Conservation (phyloP, 1,140 invertebrate species). For the Maniola jurtina region DNA sequence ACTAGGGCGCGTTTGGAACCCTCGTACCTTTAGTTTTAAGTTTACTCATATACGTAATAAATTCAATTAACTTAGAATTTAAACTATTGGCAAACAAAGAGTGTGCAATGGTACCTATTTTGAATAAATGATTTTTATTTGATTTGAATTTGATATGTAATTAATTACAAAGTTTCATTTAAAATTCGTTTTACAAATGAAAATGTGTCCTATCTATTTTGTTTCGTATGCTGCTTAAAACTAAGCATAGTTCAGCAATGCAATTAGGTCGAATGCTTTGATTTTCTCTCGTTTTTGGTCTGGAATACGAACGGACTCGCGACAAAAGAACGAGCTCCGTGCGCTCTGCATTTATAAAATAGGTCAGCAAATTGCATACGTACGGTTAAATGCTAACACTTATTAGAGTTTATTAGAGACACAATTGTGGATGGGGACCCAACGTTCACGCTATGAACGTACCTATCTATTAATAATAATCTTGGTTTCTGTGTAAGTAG, state of each 20-base stretch:
- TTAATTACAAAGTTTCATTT: background rate
- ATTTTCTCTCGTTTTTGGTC: constrained; percentile 34
- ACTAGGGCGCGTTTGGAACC: too few relatives aligned
- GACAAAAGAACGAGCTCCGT: constrained; percentile 32
- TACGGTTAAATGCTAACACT: constrained; percentile 14
- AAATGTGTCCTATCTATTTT: background rate
- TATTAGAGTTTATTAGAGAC: constrained; percentile 4
- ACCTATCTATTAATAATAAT: background rate
- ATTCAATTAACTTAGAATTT: too few relatives aligned
- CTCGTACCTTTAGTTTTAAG: too few relatives aligned
- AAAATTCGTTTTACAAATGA: constrained; percentile 4
- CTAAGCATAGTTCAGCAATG: constrained; percentile 30
- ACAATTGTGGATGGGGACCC: background rate
- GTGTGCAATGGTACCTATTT: background rate
- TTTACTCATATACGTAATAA: too few relatives aligned
- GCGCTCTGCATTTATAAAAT: constrained; percentile 21
- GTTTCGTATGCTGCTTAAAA: constrained; percentile 17
- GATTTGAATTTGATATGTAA: background rate
- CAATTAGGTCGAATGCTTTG: constrained; percentile 35
- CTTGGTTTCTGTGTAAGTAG: too few relatives aligned
- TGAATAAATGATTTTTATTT: background rate
- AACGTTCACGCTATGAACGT: background rate
- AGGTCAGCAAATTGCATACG: constrained; percentile 17
- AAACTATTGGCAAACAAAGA: too few relatives aligned
- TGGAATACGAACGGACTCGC: constrained; percentile 22